These are phyloP conservation scores for Lepilemur ruficaudatus DNA, from an alignment of 2,797 vertebrate species.

Conservation along the genomic window DNA sequence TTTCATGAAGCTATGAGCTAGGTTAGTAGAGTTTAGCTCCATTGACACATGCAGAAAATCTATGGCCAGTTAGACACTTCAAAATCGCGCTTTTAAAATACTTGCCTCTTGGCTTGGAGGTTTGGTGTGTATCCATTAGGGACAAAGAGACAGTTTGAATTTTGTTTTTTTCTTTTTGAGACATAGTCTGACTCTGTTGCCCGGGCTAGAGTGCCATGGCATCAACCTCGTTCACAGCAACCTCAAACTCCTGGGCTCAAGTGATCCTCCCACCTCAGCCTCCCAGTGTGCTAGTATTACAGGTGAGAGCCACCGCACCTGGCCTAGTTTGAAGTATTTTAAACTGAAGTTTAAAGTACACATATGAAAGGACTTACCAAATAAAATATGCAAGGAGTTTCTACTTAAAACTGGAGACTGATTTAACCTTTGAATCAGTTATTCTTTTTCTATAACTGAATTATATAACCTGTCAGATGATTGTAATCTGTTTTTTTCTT, in stretches of 20 bases:
- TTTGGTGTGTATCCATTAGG: neutral
- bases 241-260: too few relatives aligned
- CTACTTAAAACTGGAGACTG: slow-evolving; percentile 47
- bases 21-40: slow-evolving; percentile 65
- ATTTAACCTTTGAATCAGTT: slow-evolving; percentile 16
- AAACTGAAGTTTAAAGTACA: slow-evolving; percentile 34
- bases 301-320: too few relatives aligned
- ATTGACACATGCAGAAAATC: slow-evolving; percentile 58
- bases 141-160: slow-evolving; percentile 37
- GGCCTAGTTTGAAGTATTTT: neutral
- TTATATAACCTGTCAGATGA: slow-evolving; percentile 20
- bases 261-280: too few relatives aligned
- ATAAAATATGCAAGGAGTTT: slow-evolving; percentile 43
- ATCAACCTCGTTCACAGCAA: too few relatives aligned
- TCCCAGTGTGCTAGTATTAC: too few relatives aligned
- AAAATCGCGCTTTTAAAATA: slow-evolving; percentile 39
- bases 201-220: too few relatives aligned
- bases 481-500: slow-evolving; percentile 54
- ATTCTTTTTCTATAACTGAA: slow-evolving; percentile 43
- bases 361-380: neutral
- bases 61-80: slow-evolving; percentile 24
- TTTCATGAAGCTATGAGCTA: neutral
- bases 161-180: too few relatives aligned
- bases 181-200: too few relatives aligned
- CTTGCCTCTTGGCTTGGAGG: slow-evolving; percentile 53